phyloP scores from a whole-genome alignment of 1,140 invertebrate genomes.

The Zaprionus vittiger region DNA sequence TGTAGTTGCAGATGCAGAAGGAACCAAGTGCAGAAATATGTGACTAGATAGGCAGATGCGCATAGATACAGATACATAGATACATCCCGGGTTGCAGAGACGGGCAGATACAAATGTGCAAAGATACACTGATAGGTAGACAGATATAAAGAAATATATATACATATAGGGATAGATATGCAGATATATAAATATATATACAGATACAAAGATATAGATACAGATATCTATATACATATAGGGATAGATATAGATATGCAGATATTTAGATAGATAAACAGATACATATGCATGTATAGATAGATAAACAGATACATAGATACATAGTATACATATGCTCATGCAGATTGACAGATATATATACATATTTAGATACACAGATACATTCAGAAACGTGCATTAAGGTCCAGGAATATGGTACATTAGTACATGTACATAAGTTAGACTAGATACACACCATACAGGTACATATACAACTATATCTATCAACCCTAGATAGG shows the following conservation, averaged over 20 bases:
- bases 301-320: not conserved
- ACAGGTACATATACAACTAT: not conserved
- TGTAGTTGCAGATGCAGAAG: conserved; percentile 4
- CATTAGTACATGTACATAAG: too few species aligned
- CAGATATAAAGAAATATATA: not conserved
- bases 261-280: not conserved
- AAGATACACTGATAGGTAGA: not conserved
- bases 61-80: not conserved
- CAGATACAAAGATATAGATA: not conserved
- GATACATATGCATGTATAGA: not conserved
- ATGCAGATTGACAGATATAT: not conserved
- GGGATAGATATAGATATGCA: not conserved
- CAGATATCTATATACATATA: not conserved
- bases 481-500: not conserved
- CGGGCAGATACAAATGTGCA: not conserved
- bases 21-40: not conserved
- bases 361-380: not conserved
- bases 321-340: not conserved
- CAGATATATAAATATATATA: not conserved
- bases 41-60: not conserved
- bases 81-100: not conserved
- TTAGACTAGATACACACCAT: not conserved
- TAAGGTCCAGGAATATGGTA: too few species aligned
- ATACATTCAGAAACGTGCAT: not conserved
- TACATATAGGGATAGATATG: not conserved